Conservation (phyloP, 1,140 invertebrate species). For the Antheraea pernyi region DNA sequence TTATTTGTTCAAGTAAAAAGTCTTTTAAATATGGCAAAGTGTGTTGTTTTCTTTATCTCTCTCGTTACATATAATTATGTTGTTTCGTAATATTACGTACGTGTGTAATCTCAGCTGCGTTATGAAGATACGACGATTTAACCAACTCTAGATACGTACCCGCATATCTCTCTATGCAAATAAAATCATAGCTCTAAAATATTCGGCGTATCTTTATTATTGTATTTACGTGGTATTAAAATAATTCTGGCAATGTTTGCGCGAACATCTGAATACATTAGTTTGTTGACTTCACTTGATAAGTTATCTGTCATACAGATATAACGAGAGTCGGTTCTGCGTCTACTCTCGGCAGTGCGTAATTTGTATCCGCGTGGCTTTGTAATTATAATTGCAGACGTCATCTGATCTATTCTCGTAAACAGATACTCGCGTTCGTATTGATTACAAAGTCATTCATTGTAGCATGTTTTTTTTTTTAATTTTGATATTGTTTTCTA, state of each 20-base stretch:
- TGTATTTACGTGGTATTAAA: not conserved
- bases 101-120: not conserved
- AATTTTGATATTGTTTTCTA: not conserved
- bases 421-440: not conserved
- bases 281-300: slow-evolving; percentile 2
- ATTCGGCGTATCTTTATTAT: not conserved
- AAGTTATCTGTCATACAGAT: not conserved
- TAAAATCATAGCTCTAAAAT: not conserved
- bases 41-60: not conserved
- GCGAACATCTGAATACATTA: not conserved
- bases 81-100: not conserved
- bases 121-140: not conserved
- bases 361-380: not conserved
- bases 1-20: not conserved
- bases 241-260: not conserved
- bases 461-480: not conserved
- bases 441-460: not conserved
- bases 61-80: not conserved
- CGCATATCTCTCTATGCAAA: not conserved
- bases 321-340: not conserved
- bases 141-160: not conserved
- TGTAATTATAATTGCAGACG: not conserved
- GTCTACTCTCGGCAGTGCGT: not conserved
- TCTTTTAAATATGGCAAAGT: not conserved
- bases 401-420: not conserved